A percentile compares a stretch with the other conserved stretches of the same genome.
phyloP scores from a whole-genome alignment of 2,113 vertebrate species.

The Marcusenius ussheri region DNA sequence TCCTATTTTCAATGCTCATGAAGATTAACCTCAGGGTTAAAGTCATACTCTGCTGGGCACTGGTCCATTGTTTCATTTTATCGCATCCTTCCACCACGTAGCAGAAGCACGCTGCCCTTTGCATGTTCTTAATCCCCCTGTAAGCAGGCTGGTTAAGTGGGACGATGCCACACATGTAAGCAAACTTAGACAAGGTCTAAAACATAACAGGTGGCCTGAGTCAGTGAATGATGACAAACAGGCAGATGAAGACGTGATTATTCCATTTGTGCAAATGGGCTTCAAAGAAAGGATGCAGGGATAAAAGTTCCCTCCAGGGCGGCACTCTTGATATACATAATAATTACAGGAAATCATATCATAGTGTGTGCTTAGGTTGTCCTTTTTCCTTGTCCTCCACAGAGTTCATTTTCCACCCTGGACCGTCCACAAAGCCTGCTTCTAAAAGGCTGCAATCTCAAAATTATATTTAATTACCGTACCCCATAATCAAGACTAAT shows the following conservation, averaged over 20 bases:
- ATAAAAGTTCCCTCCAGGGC: neutral
- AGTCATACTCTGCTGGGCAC: neutral
- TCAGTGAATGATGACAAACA: neutral
- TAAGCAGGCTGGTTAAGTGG: neutral
- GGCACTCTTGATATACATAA: neutral
- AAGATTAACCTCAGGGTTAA: neutral
- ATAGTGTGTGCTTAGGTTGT: neutral
- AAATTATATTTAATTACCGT: slow-evolving; percentile 22
- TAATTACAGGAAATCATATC: neutral
- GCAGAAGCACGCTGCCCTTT: neutral
- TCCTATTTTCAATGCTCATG: neutral
- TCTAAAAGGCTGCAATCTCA: neutral
- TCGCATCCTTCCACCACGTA: neutral
- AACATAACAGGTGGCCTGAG: neutral
- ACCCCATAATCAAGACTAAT: slow-evolving; percentile 20
- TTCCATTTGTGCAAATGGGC: neutral
- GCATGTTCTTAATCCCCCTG: neutral
- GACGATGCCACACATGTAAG: neutral
- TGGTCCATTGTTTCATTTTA: neutral
- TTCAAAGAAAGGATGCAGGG: neutral
- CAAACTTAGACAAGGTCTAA: neutral
- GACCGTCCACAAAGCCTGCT: neutral
- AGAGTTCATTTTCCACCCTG: neutral
- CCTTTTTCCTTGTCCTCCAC: slow-evolving; percentile 10
- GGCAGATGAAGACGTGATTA: neutral